Evolutionary conservation across 2,797 vertebrate genomes (phyloP).

Genomic region (Margarornis squamiger): DNA sequence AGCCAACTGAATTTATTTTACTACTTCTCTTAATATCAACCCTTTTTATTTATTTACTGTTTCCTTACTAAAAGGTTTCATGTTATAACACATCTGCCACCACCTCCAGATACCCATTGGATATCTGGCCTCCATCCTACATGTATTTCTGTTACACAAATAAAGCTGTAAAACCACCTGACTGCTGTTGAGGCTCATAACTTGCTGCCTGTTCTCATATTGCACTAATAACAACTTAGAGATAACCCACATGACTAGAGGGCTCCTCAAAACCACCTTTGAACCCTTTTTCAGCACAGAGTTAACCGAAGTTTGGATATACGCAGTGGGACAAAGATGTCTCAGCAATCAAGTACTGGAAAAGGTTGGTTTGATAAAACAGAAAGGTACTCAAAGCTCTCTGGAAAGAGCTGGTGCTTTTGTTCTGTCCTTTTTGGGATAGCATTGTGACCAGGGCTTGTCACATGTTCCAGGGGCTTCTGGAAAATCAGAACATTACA

Average conservation of each 20-base stretch:
- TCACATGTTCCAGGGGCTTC: background rate
- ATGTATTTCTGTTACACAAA: background rate
- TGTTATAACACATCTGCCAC: background rate
- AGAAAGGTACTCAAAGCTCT: background rate
- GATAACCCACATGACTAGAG: background rate
- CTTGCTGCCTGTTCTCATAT: background rate
- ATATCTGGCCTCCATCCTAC: background rate
- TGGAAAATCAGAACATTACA: background rate
- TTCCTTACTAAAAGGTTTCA: background rate
- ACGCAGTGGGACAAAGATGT: background rate
- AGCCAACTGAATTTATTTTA: background rate
- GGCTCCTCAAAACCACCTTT: background rate
- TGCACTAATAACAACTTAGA: background rate
- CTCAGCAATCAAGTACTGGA: background rate
- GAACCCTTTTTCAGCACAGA: background rate
- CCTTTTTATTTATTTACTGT: constrained; percentile 27
- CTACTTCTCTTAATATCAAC: background rate
- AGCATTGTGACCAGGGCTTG: background rate
- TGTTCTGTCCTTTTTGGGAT: background rate
- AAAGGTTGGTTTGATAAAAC: background rate
- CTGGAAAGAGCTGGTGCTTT: background rate
- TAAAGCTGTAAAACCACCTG: background rate
- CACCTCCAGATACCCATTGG: background rate
- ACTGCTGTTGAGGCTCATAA: background rate
- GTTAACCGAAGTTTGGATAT: background rate